Conservation (phyloP, 2,797 vertebrate genomes). For the Otus scops region DNA sequence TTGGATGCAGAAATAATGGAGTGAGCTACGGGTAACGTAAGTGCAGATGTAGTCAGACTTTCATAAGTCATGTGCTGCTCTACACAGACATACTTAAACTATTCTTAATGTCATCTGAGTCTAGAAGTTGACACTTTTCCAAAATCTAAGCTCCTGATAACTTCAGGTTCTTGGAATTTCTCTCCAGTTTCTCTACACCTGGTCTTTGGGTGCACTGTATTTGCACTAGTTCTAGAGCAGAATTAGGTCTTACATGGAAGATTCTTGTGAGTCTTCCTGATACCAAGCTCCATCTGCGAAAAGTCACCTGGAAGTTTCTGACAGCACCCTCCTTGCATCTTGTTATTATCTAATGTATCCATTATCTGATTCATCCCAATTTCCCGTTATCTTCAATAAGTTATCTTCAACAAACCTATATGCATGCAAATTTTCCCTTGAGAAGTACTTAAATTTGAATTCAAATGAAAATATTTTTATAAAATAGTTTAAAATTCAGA, state of each 20-base stretch:
- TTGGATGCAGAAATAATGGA: background rate
- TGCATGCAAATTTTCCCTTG: background rate
- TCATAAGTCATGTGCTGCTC: rapidly evolving
- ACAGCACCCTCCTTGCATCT: background rate
- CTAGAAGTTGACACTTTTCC: background rate
- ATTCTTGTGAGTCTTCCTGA: background rate
- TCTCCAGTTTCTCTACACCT: background rate
- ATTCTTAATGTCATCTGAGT: background rate
- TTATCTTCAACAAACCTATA: background rate
- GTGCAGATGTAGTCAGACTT: background rate
- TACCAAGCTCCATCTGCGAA: background rate
- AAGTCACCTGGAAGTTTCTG: background rate
- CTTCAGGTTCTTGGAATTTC: background rate
- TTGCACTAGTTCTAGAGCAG: background rate
- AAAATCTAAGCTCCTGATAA: background rate
- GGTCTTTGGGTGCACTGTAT: background rate
- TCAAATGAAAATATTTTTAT: background rate
- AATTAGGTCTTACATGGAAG: background rate
- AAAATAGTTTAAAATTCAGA: background rate
- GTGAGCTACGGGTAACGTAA: background rate
- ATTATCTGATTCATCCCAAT: background rate
- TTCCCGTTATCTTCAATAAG: background rate
- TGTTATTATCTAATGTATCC: background rate
- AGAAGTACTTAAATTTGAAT: background rate
- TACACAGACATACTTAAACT: background rate